Evolutionary conservation across 23 tunicate genomes (phyloP), one percentile per base, ranked within the genome.

Genomic region (Phallusia fumigata): DNA sequence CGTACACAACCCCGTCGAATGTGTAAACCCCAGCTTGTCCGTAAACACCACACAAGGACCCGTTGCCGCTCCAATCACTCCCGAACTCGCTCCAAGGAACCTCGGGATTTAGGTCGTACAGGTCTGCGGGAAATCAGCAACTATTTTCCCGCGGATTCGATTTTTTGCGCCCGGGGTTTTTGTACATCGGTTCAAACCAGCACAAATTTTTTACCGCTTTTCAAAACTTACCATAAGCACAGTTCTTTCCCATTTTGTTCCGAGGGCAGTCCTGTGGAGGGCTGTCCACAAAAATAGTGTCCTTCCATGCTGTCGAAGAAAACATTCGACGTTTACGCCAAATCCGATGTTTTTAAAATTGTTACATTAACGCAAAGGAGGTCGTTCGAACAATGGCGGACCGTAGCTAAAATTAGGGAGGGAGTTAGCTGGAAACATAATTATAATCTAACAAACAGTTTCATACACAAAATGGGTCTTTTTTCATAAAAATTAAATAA

Each of bases 1-100:
- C 44, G 73, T 35, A 52, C 73, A 49, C 30, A 0, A 40, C 0
- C 35, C 83, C 83, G 30, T 79, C 83, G 52, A 79, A 79, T 32
- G 72, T 79, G 73, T 40, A 45, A 19, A 79, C 30, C 3, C 34
- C 51, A 5, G 83, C 51, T 15, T 51, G 72, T n/a, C 83, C 83
- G 36, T 79, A 79, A 11, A 45, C 24, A 12, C 32, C 72, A 52
- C 83, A 79, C 35, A 79, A 16, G 0, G 73, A 35, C 26, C 69
- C 69, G 3, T 58, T 24, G 26, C 69, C 69, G 16, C 69, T 58
- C 69, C 69, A 58, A 21, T 58, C 69, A 11, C 13, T 11, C 5
- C 69, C 69, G 69, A 58, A 58, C 13, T 58, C 69, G 28, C 28
- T 58, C 69, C 69, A 58, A 21, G 11, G 69, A 24, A 58, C 13